These are phyloP conservation scores for Eulemur rufifrons DNA, from an alignment of 2,113 vertebrate species.

Conservation along the genomic window DNA sequence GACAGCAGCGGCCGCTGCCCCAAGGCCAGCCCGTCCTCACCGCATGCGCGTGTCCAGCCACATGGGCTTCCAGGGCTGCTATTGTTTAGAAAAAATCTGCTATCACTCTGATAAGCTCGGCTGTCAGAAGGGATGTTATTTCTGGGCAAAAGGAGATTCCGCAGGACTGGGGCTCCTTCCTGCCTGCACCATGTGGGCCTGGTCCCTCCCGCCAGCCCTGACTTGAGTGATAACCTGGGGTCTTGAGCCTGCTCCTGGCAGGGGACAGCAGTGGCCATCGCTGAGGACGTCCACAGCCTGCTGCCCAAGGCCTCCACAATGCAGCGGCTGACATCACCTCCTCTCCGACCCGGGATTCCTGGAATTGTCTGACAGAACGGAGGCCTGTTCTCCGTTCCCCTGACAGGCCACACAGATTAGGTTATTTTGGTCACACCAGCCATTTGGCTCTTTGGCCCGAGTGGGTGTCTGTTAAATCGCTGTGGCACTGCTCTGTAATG, in stretches of 20 bases:
- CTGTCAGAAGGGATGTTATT: constrained; percentile 52
- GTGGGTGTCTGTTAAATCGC: rapidly evolving
- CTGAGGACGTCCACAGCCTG: neutral
- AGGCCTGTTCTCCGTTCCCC: constrained; percentile 43
- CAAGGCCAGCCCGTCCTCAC: neutral
- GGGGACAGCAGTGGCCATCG: rapidly evolving
- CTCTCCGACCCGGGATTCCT: constrained; percentile 45
- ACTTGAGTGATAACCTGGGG: constrained; percentile 40
- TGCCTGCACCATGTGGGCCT: neutral
- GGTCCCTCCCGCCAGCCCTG: neutral
- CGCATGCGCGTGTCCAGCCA: neutral
- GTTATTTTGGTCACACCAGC: constrained; percentile 41
- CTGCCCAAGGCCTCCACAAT: neutral
- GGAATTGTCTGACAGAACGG: constrained; percentile 39
- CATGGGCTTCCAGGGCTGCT: neutral
- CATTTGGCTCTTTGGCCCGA: neutral
- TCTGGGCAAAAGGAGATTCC: constrained; percentile 40
- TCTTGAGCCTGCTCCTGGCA: neutral
- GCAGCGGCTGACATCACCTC: neutral
- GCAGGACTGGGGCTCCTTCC: constrained; percentile 46
- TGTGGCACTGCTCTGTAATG: neutral
- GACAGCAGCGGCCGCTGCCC: neutral
- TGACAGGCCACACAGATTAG: constrained; percentile 44
- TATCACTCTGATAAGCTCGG: neutral
- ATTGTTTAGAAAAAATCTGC: neutral